phyloP scores from a whole-genome alignment of 2,888 invertebrate species.

The Philereme vetulata region DNA sequence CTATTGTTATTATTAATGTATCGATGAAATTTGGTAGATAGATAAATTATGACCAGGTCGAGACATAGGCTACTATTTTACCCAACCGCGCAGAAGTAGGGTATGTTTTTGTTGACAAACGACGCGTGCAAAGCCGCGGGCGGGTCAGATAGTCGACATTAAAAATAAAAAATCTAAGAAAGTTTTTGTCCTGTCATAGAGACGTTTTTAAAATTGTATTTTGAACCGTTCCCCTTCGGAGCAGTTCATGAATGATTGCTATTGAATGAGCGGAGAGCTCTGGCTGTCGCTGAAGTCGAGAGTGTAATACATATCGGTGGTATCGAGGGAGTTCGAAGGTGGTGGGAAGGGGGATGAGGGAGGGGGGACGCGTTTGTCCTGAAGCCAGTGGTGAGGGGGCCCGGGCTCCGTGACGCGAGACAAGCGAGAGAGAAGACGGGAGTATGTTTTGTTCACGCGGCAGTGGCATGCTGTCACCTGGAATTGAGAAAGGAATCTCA shows the following conservation, averaged over 20 bases:
- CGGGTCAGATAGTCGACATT: no score
- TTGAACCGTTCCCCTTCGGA: constrained; percentile 79
- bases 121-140: no score
- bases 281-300: constrained; percentile 91
- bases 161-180: background rate
- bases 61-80: no score
- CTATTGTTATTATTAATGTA: no score
- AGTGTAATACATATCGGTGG: constrained; percentile 90
- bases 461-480: constrained; percentile 91
- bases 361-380: constrained; percentile 77
- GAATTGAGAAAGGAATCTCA: constrained; percentile 34
- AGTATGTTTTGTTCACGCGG: constrained; percentile 90
- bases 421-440: constrained; percentile 84
- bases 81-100: no score
- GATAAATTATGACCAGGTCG: no score
- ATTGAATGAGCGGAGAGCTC: constrained; percentile 90
- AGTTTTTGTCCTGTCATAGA: background rate
- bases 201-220: constrained; percentile 64
- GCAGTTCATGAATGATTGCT: constrained; percentile 79
- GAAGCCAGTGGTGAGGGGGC: constrained; percentile 83
- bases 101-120: no score
- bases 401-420: constrained; percentile 67
- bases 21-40: no score
- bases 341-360: constrained; percentile 51
- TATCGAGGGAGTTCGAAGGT: constrained; percentile 83